These are phyloP conservation scores for Kryptopterus vitreolus DNA, from an alignment of 2,797 vertebrate genomes.

Conservation along the genomic window DNA sequence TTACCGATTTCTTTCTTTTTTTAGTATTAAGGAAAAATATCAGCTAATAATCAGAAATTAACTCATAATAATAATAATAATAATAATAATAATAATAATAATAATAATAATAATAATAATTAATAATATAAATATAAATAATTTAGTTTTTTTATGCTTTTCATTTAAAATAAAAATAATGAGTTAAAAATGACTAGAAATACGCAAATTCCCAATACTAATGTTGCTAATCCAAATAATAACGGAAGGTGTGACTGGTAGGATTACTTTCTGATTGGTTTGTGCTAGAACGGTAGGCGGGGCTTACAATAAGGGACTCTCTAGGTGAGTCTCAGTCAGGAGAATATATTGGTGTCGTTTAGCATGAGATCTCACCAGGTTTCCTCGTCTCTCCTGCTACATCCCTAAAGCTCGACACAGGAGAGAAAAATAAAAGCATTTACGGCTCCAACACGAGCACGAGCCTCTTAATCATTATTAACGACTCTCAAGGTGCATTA, in stretches of 20 bases:
- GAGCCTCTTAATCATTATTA: constrained; percentile 8
- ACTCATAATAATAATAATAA: no score
- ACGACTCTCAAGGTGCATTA: not conserved
- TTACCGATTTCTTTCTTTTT: no score
- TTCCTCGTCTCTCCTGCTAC: not conserved
- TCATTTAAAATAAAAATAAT: no score
- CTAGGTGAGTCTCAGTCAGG: not conserved
- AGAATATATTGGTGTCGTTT: no score
- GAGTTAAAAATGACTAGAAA: no score
- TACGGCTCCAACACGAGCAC: not conserved
- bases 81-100: no score
- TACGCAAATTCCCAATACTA: not conserved
- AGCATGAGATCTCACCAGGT: not conserved
- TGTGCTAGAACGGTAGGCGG: not conserved
- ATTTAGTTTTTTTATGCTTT: no score
- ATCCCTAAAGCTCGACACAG: not conserved
- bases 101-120: no score
- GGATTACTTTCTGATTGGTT: not conserved
- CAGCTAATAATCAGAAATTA: not conserved
- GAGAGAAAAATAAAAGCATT: not conserved
- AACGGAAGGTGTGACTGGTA: not conserved
- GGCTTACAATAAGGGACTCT: not conserved
- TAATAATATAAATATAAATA: no score
- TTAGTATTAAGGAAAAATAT: not conserved
- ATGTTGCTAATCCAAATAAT: not conserved